Conservation (phyloP, 1,140 invertebrate species). For the Phenacoccus solenopsis region DNA sequence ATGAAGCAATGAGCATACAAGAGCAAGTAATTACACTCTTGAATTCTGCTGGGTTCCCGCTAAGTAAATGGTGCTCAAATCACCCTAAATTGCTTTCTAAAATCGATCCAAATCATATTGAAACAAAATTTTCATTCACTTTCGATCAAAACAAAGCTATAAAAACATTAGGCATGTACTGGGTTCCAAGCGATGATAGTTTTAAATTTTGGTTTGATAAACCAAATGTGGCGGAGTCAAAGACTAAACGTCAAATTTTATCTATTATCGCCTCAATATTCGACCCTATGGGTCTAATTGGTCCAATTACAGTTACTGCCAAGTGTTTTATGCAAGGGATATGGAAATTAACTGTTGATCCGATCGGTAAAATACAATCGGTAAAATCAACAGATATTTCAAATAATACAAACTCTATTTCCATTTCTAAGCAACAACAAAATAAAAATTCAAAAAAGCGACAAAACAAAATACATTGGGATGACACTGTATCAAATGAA, state of each 20-base stretch:
- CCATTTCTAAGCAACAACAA: too few relatives aligned
- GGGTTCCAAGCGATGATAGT: not conserved
- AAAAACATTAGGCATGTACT: conserved; percentile 19
- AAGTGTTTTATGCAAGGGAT: not conserved
- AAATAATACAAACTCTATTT: too few relatives aligned
- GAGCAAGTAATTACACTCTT: not conserved
- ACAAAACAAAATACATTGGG: too few relatives aligned
- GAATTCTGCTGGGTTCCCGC: conserved; percentile 19
- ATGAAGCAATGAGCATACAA: not conserved
- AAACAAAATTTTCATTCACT: not conserved
- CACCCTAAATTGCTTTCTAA: not conserved
- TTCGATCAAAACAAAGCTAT: not conserved
- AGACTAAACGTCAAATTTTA: conserved; percentile 17
- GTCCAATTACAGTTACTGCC: not conserved
- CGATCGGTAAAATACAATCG: too few relatives aligned
- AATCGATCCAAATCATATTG: not conserved
- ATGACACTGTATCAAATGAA: too few relatives aligned
- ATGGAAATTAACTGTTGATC: conserved; percentile 17
- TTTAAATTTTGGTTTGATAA: too few relatives aligned
- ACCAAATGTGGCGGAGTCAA: too few relatives aligned
- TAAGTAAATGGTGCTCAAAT: conserved; percentile 26
- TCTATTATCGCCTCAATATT: not conserved
- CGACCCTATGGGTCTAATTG: not conserved
- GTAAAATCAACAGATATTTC: too few relatives aligned
- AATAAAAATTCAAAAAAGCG: too few relatives aligned